phyloP scores from a whole-genome alignment of 2,113 vertebrate genomes.

The Leptodactylus fuscus region DNA sequence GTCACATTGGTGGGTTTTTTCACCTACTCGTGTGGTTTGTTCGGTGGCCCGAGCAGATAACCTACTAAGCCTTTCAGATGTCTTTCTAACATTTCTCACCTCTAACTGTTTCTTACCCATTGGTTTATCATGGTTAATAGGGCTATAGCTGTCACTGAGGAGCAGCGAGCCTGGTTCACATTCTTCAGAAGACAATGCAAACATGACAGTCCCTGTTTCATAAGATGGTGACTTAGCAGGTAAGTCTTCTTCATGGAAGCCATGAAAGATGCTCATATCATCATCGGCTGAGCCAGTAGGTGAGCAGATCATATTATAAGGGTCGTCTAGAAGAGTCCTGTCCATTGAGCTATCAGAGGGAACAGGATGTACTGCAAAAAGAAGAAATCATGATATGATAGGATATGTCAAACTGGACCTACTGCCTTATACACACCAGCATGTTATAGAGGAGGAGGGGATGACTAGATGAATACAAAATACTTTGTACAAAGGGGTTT shows the following conservation, averaged over 20 bases:
- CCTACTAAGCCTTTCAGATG: slow-evolving; percentile 9
- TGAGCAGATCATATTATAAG: slow-evolving; percentile 5
- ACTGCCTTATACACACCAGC: no score
- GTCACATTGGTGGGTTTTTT: not conserved
- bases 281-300: not conserved
- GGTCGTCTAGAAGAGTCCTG: not conserved
- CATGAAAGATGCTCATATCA: not conserved
- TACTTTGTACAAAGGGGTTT: no score
- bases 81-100: not conserved
- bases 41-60: not conserved
- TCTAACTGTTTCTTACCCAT: not conserved
- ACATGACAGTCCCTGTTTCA: not conserved
- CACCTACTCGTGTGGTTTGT: not conserved
- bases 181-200: slow-evolving; percentile 5
- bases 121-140: not conserved
- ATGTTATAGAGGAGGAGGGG: no score
- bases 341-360: not conserved
- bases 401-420: no score
- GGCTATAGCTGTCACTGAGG: not conserved
- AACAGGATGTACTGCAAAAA: slow-evolving; percentile 10
- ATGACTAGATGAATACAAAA: no score
- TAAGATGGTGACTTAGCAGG: not conserved
- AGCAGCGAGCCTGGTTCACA: not conserved
- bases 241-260: slow-evolving; percentile 5
- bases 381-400: not conserved